These are phyloP conservation scores for Ailurus styani DNA, from an alignment of 2,113 vertebrate species.

Conservation along the genomic window DNA sequence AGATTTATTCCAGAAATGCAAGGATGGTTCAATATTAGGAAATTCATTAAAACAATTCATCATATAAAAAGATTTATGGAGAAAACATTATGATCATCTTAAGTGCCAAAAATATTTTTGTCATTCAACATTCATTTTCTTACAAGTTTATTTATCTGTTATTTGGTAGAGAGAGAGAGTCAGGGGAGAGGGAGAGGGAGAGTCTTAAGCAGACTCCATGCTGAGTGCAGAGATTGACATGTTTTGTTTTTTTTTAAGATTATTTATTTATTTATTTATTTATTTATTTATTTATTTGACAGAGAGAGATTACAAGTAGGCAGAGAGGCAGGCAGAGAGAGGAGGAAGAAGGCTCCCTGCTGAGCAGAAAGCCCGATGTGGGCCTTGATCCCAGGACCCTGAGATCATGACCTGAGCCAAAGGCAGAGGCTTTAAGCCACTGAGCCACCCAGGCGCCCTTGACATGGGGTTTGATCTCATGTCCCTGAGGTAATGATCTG, in stretches of 20 bases:
- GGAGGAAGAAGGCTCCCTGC: too few relatives aligned
- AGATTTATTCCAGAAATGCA: background rate
- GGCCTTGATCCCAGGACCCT: too few relatives aligned
- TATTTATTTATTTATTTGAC: too few relatives aligned
- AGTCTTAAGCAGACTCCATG: background rate
- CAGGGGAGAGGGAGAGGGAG: background rate
- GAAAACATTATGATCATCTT: background rate
- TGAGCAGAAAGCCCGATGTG: too few relatives aligned
- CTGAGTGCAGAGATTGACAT: background rate
- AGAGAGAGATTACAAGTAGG: too few relatives aligned
- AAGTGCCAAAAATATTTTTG: background rate
- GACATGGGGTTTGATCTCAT: background rate
- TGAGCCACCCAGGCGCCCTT: too few relatives aligned
- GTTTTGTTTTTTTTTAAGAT: too few relatives aligned
- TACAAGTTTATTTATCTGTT: background rate
- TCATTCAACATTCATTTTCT: background rate
- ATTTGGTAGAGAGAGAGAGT: background rate
- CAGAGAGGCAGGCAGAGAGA: too few relatives aligned
- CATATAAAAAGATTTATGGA: background rate
- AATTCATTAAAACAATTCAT: background rate
- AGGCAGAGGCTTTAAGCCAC: too few relatives aligned
- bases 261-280: too few relatives aligned
- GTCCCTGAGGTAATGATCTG: background rate
- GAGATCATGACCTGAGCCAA: too few relatives aligned
- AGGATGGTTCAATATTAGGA: background rate